Evolutionary conservation across 2,113 vertebrate genomes (phyloP).

Genomic region (Gila orcuttii): DNA sequence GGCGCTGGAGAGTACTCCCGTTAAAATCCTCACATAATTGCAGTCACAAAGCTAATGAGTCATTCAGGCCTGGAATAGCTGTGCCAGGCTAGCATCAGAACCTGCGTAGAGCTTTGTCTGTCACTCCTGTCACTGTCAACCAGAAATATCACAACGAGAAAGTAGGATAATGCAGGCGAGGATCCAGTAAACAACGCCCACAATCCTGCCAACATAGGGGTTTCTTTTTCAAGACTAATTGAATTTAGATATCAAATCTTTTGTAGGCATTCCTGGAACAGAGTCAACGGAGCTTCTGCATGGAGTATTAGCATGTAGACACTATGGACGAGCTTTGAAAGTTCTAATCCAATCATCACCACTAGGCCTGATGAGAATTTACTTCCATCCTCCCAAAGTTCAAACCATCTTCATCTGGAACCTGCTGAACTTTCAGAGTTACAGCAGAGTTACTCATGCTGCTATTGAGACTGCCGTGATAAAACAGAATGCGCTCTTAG

Average conservation of each 20-base stretch:
- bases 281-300: neutral
- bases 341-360: slow-evolving; percentile 25
- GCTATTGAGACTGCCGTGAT: neutral
- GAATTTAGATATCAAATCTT: slow-evolving; percentile 45
- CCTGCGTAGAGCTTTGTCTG: slow-evolving; percentile 46
- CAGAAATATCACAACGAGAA: slow-evolving; percentile 38
- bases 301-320: neutral
- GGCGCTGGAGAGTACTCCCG: slow-evolving; percentile 60
- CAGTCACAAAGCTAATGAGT: slow-evolving; percentile 74
- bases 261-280: slow-evolving; percentile 34
- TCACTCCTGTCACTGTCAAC: slow-evolving; percentile 46
- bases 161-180: slow-evolving; percentile 1
- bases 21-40: slow-evolving; percentile 67
- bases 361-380: slow-evolving; percentile 24
- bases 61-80: slow-evolving; percentile 61
- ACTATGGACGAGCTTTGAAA: slow-evolving; percentile 10
- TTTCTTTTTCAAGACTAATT: slow-evolving; percentile 44
- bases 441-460: neutral
- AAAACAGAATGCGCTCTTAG: neutral
- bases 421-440: neutral
- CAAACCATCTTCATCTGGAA: neutral
- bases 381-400: neutral
- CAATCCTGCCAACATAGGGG: slow-evolving; percentile 11
- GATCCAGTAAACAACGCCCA: slow-evolving; percentile 15
- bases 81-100: slow-evolving; percentile 44